Evolutionary conservation across 2,113 vertebrate species (phyloP).

Genomic region (Pterocles orientalis): DNA sequence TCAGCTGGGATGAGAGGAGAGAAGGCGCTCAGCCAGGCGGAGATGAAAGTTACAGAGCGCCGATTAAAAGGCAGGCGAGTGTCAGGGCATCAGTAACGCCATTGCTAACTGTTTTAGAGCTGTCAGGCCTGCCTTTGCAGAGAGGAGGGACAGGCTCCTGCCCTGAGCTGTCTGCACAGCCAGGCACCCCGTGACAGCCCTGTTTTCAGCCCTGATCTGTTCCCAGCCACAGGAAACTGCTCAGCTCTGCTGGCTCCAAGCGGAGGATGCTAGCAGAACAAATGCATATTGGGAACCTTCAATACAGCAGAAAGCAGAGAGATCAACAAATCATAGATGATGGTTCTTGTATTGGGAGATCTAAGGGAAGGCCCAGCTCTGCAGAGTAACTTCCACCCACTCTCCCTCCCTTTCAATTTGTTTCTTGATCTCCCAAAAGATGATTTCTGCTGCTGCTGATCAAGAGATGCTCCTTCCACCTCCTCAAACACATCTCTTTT

Average conservation of each 20-base stretch:
- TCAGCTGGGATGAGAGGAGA: neutral
- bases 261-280: neutral
- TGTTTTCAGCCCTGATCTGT: neutral
- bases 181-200: neutral
- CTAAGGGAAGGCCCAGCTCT: neutral
- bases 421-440: neutral
- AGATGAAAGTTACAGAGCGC: neutral
- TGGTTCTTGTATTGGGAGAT: neutral
- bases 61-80: slow-evolving; percentile 50
- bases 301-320: neutral
- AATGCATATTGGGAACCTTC: neutral
- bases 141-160: slow-evolving; percentile 12
- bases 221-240: neutral
- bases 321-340: neutral
- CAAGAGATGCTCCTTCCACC: neutral
- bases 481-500: neutral
- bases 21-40: slow-evolving; percentile 7
- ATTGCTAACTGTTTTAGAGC: neutral
- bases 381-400: neutral
- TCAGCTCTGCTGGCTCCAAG: neutral
- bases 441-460: neutral
- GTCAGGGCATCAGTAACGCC: neutral
- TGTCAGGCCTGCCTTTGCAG: neutral
- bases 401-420: neutral
- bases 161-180: slow-evolving; percentile 57